Percentiles rank a stretch among this genome's conserved stretches.
phyloP scores from a whole-genome alignment of 37 sponge, comb jelly and placozoan species.

The Bolinopsis microptera region DNA sequence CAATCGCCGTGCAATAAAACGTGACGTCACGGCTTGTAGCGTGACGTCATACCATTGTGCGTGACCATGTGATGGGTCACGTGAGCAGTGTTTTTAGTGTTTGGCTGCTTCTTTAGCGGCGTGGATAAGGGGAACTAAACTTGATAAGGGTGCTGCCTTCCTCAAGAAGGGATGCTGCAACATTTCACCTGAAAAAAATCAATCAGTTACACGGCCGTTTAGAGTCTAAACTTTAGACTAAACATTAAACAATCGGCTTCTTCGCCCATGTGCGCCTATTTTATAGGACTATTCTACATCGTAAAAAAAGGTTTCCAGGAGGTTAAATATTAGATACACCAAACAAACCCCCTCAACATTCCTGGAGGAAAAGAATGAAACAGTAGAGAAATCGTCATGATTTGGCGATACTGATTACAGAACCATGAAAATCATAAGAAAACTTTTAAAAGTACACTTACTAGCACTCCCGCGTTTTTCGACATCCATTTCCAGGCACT shows the following conservation, averaged over 20 bases:
- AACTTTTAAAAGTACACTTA: no score
- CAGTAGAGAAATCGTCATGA: not conserved
- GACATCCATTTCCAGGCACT: slow-evolving; percentile 92
- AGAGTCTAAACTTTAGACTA: no score
- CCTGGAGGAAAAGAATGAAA: not conserved
- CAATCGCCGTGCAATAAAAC: not conserved
- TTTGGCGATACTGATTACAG: no score
- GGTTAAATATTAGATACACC: no score
- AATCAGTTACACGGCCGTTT: no score
- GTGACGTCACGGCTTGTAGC: not conserved
- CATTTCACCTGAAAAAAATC: slow-evolving; percentile 24
- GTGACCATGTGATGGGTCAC: not conserved
- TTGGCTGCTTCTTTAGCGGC: slow-evolving; percentile 85
- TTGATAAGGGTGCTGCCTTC: slow-evolving; percentile 89
- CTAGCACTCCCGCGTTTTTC: slow-evolving; percentile 81
- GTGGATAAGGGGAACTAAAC: slow-evolving; percentile 87
- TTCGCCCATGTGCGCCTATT: no score
- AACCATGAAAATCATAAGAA: no score
- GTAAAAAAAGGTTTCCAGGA: no score
- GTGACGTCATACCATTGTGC: not conserved
- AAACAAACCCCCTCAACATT: not conserved
- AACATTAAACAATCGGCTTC: no score
- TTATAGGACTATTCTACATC: no score
- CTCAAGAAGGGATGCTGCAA: slow-evolving; percentile 90
- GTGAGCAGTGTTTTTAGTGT: not conserved